Evolutionary conservation across 1,140 invertebrate species (phyloP).

Genomic region (Drosophila repleta): DNA sequence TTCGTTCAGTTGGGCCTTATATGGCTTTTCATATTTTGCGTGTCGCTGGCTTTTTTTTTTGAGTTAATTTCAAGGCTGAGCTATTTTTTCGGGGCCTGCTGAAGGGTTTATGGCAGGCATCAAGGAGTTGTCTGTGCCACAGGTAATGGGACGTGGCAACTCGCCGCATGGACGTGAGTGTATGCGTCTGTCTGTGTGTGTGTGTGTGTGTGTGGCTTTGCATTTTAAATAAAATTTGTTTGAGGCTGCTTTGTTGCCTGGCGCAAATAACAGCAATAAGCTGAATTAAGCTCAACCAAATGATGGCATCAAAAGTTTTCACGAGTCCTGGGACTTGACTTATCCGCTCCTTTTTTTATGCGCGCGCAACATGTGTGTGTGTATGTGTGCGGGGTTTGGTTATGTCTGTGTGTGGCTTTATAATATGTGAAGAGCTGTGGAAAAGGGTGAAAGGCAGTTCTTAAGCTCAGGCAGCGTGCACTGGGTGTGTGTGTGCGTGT

Average conservation of each 20-base stretch:
- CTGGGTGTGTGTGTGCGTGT: slow-evolving; percentile 6
- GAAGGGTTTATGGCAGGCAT: slow-evolving; percentile 64
- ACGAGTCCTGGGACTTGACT: slow-evolving; percentile 49
- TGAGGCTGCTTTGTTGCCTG: slow-evolving; percentile 38
- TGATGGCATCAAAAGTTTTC: slow-evolving; percentile 67
- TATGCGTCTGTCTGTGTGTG: slow-evolving; percentile 15
- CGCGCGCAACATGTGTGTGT: slow-evolving; percentile 15
- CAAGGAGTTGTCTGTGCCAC: slow-evolving; percentile 58
- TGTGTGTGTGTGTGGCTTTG: slow-evolving; percentile 50
- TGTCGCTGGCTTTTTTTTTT: slow-evolving; percentile 37
- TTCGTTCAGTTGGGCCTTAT: slow-evolving; percentile 11
- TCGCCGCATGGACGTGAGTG: slow-evolving; percentile 1
- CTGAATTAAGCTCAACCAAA: slow-evolving; percentile 65
- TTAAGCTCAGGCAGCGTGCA: slow-evolving; percentile 30
- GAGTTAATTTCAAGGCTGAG: slow-evolving; percentile 83
- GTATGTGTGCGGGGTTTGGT: slow-evolving; percentile 19
- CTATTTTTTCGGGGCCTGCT: slow-evolving; percentile 51
- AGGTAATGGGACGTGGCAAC: slow-evolving; percentile 52
- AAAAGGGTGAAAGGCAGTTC: not conserved
- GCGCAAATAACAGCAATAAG: slow-evolving; percentile 76
- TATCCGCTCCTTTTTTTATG: slow-evolving; percentile 15
- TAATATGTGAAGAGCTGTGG: slow-evolving; percentile 29
- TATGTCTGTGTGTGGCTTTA: slow-evolving; percentile 39
- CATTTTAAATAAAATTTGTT: slow-evolving; percentile 73
- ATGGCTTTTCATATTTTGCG: slow-evolving; percentile 57